Conservation (phyloP, 2,797 vertebrate genomes). For the Falco berigora region DNA sequence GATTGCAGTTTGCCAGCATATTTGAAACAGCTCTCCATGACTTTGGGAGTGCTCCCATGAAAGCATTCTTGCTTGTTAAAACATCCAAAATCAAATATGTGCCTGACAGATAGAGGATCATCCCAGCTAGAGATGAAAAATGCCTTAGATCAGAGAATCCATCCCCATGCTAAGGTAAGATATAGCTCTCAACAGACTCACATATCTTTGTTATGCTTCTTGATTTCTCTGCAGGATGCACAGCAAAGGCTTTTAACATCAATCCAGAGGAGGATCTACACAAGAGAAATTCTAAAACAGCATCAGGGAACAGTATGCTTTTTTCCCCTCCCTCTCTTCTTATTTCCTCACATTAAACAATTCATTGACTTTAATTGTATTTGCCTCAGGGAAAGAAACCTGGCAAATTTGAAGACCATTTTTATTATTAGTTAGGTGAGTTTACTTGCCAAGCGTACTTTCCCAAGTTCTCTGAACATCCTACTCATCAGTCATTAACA, state of each 20-base stretch:
- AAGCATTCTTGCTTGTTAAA: not conserved
- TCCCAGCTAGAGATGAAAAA: not conserved
- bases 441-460: slow-evolving; percentile 55
- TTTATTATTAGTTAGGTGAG: slow-evolving; percentile 51
- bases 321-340: not conserved
- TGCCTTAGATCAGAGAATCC: not conserved
- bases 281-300: slow-evolving; percentile 16
- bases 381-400: not conserved
- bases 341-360: slow-evolving; percentile 57
- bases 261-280: not conserved
- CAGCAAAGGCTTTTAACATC: slow-evolving; percentile 6
- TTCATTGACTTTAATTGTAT: slow-evolving; percentile 54
- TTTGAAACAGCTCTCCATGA: not conserved
- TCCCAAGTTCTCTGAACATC: slow-evolving; percentile 48
- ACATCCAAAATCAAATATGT: not conserved
- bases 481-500: slow-evolving; percentile 31
- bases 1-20: not conserved
- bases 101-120: not conserved
- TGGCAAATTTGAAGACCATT: slow-evolving; percentile 44
- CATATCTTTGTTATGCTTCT: not conserved
- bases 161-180: not conserved
- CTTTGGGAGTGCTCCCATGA: not conserved
- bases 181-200: not conserved
- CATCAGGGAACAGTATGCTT: not conserved
- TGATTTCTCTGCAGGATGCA: not conserved